Base-by-base conservation (phyloP, 2,888 invertebrate species). In the Himalopsyche anomala region DNA sequence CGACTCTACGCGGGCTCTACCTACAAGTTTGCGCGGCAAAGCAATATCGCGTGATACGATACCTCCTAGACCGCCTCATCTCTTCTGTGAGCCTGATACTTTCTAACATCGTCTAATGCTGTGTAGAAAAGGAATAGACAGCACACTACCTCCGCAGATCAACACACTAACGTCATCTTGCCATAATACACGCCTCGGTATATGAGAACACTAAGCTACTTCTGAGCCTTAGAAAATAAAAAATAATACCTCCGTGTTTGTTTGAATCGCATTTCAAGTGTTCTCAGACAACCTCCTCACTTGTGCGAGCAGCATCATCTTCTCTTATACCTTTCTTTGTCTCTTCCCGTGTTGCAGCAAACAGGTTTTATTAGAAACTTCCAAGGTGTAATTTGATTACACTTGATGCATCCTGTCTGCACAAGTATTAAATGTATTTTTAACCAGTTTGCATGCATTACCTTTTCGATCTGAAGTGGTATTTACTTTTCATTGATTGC, bases 51-150 rank as follows among this genome's bases (percentile, higher is more conserved):
- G 28, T 62, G 62, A 62, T 62, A 28, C 62, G 62, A 62, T 62
- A 51, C 38, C 79, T 85, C 56, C 82, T 82, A 84, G 90, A 92
- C 91, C 90, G 91, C 90, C 91, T 92, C 89, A 89, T 80, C 80
- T 83, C 89, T 91, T 91, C 91, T 93, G 89, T 89, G 89, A 88
- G 89, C 93, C 93, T 92, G 90, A 92, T 93, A 92, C 90, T 91
- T 93, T 93, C 93, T 93, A 93, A 93, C 92, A 93, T 92, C 92
- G 89, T 93, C 93, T 93, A 93, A 93, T 93, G 92, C 92, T 92
- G 89, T 89, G 15, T 90, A 90, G 82, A 87, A 88, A 84, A 84
- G 88, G 84, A 88, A 81, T 87, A 87, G 84, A 62, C 62, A 62
- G 19, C n/a, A 62, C 62, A 62, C 62, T 62, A 62, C 62, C 62